Conservation (phyloP, 2,113 vertebrate genomes). For the Epinephelus fuscoguttatus region DNA sequence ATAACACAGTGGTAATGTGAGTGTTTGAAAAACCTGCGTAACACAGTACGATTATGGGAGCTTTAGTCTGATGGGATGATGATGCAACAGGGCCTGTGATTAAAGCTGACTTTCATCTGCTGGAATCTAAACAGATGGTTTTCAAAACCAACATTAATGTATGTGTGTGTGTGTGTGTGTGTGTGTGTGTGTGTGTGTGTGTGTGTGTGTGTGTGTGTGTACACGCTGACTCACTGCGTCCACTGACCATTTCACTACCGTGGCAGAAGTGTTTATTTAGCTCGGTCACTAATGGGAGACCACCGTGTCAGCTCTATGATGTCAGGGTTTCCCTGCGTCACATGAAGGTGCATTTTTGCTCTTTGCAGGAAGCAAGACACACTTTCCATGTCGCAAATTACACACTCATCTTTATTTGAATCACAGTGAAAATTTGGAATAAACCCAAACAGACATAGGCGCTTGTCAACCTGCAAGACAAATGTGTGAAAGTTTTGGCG, state of each 20-base stretch:
- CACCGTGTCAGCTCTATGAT: slow-evolving; percentile 3
- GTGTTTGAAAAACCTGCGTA: neutral
- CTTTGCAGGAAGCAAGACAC: slow-evolving; percentile 1
- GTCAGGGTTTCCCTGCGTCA: slow-evolving; percentile 47
- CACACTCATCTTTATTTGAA: neutral
- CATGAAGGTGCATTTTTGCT: neutral
- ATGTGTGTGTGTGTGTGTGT: neutral
- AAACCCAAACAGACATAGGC: slow-evolving; percentile 6
- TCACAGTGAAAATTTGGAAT: neutral
- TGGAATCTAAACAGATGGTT: slow-evolving; percentile 14
- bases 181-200: neutral
- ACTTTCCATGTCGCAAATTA: slow-evolving; percentile 38
- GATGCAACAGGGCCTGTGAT: neutral
- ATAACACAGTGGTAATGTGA: neutral
- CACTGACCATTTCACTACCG: neutral
- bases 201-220: too few species aligned
- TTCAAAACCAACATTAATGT: too few species aligned
- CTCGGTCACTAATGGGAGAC: neutral
- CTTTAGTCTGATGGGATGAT: neutral
- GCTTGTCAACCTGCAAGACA: neutral
- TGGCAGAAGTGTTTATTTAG: slow-evolving; percentile 36
- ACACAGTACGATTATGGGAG: neutral
- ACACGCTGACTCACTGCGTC: slow-evolving; percentile 36
- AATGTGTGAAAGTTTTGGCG: neutral
- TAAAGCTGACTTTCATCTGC: slow-evolving; percentile 7